Conservation (phyloP, 2,797 vertebrate species). For the Anguilla marmorata region DNA sequence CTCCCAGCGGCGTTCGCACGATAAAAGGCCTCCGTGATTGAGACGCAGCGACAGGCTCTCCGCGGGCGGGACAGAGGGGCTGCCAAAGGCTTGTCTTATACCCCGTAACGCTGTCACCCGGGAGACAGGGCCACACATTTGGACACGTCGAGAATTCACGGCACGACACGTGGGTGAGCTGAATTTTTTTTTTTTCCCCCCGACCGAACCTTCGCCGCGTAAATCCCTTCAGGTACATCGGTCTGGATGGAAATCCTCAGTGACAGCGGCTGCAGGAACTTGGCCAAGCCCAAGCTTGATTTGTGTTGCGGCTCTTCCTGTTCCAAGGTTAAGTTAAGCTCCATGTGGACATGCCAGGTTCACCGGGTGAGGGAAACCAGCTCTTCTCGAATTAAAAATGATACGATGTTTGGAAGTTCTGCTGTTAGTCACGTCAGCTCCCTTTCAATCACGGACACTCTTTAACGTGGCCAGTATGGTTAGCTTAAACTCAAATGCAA, state of each 20-base stretch:
- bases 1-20: background rate
- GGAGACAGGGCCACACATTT: conserved; percentile 5
- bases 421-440: background rate
- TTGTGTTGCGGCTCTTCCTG: background rate
- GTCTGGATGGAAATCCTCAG: background rate
- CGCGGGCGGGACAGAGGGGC: conserved; percentile 7
- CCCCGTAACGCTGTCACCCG: background rate
- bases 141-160: conserved; percentile 2
- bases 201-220: background rate
- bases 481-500: background rate
- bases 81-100: background rate
- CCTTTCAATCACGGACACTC: background rate
- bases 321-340: background rate
- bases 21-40: conserved; percentile 13
- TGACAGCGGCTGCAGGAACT: background rate
- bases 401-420: background rate
- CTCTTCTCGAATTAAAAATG: background rate
- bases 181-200: background rate
- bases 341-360: background rate
- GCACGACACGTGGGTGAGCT: background rate
- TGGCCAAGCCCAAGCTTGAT: background rate
- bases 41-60: background rate
- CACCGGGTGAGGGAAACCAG: background rate
- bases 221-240: background rate
- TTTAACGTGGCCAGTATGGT: background rate